A percentile compares a stretch with the other conserved stretches of the same genome.
phyloP scores from a whole-genome alignment of 2,888 invertebrate genomes.

The Andrena flavipes region DNA sequence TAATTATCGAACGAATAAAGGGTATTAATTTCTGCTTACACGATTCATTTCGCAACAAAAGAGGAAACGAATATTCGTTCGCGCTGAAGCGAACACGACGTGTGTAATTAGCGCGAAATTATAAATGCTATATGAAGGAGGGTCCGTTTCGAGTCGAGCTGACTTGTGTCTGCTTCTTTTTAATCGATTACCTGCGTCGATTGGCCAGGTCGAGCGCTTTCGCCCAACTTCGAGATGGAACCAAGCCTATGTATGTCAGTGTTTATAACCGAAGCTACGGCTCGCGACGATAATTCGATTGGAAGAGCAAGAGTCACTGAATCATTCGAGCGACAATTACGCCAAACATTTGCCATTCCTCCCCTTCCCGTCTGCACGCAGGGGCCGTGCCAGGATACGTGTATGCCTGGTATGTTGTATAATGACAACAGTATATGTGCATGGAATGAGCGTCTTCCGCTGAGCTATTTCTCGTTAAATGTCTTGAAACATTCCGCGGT shows the following conservation, averaged over 20 bases:
- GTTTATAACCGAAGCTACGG: conserved; percentile 26
- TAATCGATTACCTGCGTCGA: conserved; percentile 57
- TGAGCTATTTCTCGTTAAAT: background rate
- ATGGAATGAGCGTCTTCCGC: background rate
- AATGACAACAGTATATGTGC: background rate
- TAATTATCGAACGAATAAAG: background rate
- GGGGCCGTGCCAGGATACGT: too few species aligned
- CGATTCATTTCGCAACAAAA: background rate
- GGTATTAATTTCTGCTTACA: background rate
- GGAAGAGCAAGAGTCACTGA: conserved; percentile 28
- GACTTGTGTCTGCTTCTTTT: conserved; percentile 29
- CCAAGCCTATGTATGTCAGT: background rate
- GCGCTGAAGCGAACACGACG: background rate
- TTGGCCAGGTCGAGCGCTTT: conserved; percentile 13
- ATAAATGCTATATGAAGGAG: background rate
- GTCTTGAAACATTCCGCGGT: background rate
- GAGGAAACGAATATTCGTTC: background rate
- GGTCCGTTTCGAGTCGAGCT: background rate
- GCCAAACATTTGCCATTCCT: background rate
- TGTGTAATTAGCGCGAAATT: conserved; percentile 20
- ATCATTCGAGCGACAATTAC: background rate
- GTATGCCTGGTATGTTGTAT: background rate
- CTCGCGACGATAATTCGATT: conserved; percentile 14
- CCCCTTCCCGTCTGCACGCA: too few species aligned
- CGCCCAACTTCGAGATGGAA: conserved; percentile 42